Base-by-base conservation (phyloP, 2,113 vertebrate genomes). In the Chloroceryle aenea region DNA sequence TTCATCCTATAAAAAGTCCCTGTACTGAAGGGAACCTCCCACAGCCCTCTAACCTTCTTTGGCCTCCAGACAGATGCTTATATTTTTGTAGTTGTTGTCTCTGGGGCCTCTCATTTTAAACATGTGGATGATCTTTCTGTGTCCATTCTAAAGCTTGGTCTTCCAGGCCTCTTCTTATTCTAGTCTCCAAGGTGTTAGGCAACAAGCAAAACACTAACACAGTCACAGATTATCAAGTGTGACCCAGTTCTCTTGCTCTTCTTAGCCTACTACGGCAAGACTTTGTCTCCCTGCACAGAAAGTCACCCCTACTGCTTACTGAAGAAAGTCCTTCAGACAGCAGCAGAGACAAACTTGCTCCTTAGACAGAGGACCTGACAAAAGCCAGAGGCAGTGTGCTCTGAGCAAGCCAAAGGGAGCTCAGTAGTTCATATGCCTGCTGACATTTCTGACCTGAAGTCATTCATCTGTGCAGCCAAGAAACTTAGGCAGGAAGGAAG, bases 361-460 rank as follows among this genome's bases (percentile, higher is more conserved):
- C 38, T 81, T 23, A n/a, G n/a, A 48, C 56, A 87, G 69, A 61
- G 29, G 40, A 10, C 71, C 0, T 16, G 36, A 61, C n/a, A 76
- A 30, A 90, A 74, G 8, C 43, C 56, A 66, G 45, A 69, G 29
- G 11, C 7, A 21, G 16, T 18, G 15, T 32, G 32, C 55, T 42
- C 38, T 1, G 1, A 74, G 64, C 26, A 93, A 84, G 76, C 14
- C 85, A 81, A 92, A 93, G 38, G 32, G 29, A 84, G 12, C 34
- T 85, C 66, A 73, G 62, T 50, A 67, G 27, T 52, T 64, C 53
- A 72, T 18, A 30, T 2, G 6, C 19, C 61, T 85, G 43, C 36
- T 85, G 74, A 78, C 47, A 69, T 85, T 91, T 91, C 67, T 91
- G 58, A 73, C 67, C 42, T 26, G 76, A 94, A 93, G 81, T 79